Evolutionary conservation across 2,113 vertebrate species (phyloP), one percentile per base, ranked within the genome.

Genomic region (Neotragus moschatus): DNA sequence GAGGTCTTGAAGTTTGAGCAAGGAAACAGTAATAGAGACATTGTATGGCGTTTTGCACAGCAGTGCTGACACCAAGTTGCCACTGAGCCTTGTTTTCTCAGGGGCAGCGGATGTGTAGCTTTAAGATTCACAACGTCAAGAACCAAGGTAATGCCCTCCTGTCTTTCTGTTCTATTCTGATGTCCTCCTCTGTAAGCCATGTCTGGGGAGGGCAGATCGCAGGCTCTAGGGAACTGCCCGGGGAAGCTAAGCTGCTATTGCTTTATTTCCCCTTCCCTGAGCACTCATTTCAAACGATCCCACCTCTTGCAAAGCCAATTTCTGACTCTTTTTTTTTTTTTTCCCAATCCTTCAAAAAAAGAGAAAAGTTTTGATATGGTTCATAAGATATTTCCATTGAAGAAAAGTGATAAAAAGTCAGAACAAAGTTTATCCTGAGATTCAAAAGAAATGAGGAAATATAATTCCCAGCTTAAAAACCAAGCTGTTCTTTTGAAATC

Each of bases 201-300:
- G 63, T 94, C 70, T 97, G 96, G 97, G 86, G 63, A 93, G 88
- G 96, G 96, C 97, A 98, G 94, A 98, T 94, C 95, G 58, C 28
- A 1, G 26, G 47, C 88, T 96, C 45, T 30, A 2, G 21, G 39
- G 43, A 79, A 25, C 19, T 73, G 39, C 49, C 8, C 58, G 10
- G 39, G 16, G 1, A 33, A 60, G 25, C 25, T 66, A 6, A 4
- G 25, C 88, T 55, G 36, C 2, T 25, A 53, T 14, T 21, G 6
- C 8, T 91, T 90, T 58, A 49, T 47, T 77, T 77, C 2, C 21
- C 6, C 36, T 90, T 80, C 15, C 23, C 79, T 47, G 2, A 36
- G 7, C 33, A 70, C 3, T 88, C 14, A 9, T 90, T 97, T 73
- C 92, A 92, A 96, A 75, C 53, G 1, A 49, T 7, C 15, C 84